These are phyloP conservation scores for Neoseiulus cucumeris DNA, from an alignment of 1,140 invertebrate genomes.

Conservation along the genomic window DNA sequence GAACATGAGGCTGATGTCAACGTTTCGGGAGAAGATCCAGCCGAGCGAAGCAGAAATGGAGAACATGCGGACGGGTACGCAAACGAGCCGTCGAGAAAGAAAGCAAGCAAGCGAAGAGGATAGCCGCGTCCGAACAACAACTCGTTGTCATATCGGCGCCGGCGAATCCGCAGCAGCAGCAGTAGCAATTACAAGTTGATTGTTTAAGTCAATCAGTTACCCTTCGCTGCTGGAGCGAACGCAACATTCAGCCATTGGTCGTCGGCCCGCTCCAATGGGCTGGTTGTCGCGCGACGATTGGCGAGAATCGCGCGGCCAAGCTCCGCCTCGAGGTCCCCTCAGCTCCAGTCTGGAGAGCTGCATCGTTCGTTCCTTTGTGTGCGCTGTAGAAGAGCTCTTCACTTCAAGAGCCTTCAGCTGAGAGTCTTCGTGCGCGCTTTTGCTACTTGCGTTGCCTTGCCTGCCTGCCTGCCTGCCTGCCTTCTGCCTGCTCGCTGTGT, in stretches of 20 bases:
- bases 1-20: no score
- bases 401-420: conserved; percentile 10
- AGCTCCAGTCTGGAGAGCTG: neutral
- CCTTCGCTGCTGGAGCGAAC: neutral
- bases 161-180: neutral
- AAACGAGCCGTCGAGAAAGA: no score
- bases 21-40: no score
- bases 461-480: neutral
- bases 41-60: no score
- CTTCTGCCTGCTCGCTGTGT: neutral
- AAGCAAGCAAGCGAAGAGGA: no score
- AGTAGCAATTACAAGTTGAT: conserved; percentile 4
- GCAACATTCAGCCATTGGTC: neutral
- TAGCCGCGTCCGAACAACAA: no score
- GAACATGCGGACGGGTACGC: no score
- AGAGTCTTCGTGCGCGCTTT: conserved; percentile 10
- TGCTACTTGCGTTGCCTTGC: neutral
- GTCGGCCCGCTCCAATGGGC: neutral
- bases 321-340: conserved; percentile 6
- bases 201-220: neutral
- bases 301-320: neutral
- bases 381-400: conserved; percentile 2
- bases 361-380: neutral
- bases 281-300: neutral
- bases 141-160: no score